These are phyloP conservation scores for Nectonema munidae DNA, from an alignment of 2,888 invertebrate genomes.

Conservation along the genomic window DNA sequence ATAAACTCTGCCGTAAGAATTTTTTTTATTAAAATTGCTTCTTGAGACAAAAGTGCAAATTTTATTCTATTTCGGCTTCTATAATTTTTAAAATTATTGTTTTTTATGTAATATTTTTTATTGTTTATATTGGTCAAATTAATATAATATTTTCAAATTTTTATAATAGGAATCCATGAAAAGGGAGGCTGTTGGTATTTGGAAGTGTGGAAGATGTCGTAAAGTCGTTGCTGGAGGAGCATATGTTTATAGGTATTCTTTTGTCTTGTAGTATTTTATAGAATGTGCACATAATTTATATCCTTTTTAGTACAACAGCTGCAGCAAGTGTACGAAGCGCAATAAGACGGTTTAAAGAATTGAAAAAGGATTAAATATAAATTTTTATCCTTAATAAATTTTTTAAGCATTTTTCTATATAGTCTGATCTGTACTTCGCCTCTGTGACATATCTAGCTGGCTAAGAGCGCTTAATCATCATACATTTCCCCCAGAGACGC, in stretches of 20 bases:
- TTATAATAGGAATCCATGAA: constrained; percentile 71
- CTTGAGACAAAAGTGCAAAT: too few species aligned
- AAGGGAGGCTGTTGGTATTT: constrained; percentile 77
- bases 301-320: constrained; percentile 39
- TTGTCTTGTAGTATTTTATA: constrained; percentile 10
- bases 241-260: constrained; percentile 50
- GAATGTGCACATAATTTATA: constrained; percentile 15
- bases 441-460: too few species aligned
- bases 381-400: constrained; percentile 8
- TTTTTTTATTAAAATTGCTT: too few species aligned
- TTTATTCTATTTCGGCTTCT: too few species aligned
- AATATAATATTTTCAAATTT: background rate
- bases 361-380: constrained; percentile 28
- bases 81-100: too few species aligned
- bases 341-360: constrained; percentile 74
- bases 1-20: too few species aligned
- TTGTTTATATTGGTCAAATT: too few species aligned
- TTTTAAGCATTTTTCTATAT: constrained; percentile 15
- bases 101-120: too few species aligned
- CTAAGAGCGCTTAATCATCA: too few species aligned
- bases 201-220: constrained; percentile 84
- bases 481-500: too few species aligned
- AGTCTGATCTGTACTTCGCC: too few species aligned
- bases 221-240: constrained; percentile 88
- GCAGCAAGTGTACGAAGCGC: constrained; percentile 87